Conservation (phyloP, 1,140 invertebrate genomes). For the Neodiprion fabricii region DNA sequence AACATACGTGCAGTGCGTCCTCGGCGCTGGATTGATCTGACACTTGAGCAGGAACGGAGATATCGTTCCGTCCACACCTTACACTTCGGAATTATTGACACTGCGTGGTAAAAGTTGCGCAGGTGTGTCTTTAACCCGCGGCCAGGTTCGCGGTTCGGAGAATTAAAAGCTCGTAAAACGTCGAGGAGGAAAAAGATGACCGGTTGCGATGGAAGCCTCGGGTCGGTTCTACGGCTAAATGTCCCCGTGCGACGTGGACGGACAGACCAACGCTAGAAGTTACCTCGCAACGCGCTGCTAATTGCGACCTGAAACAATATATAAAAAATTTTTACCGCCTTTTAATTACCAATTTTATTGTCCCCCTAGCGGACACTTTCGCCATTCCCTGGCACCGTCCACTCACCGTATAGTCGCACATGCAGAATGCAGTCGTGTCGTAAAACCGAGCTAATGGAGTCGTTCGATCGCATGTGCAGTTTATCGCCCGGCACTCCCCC, state of each 20-base stretch:
- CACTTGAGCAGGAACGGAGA: too few relatives aligned
- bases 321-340: background rate
- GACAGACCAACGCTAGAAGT: background rate
- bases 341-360: conserved; percentile 6
- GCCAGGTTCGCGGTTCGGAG: background rate
- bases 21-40: too few relatives aligned
- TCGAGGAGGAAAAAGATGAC: background rate
- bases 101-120: too few relatives aligned
- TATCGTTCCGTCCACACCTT: too few relatives aligned
- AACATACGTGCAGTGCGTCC: too few relatives aligned
- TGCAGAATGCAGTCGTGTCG: background rate
- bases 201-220: background rate
- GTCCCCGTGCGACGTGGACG: background rate
- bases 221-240: too few relatives aligned
- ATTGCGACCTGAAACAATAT: conserved; percentile 5
- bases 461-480: background rate
- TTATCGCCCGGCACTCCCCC: background rate
- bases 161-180: conserved; percentile 1
- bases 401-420: background rate
- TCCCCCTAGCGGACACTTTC: background rate
- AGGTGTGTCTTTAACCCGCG: too few relatives aligned
- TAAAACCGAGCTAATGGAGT: conserved; percentile 5
- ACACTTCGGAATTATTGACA: too few relatives aligned
- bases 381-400: background rate
- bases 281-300: background rate